A percentile compares a stretch with the other conserved stretches of the same genome.
Evolutionary conservation across 2,888 invertebrate genomes (phyloP).

Genomic region (Horisme vitalbata): DNA sequence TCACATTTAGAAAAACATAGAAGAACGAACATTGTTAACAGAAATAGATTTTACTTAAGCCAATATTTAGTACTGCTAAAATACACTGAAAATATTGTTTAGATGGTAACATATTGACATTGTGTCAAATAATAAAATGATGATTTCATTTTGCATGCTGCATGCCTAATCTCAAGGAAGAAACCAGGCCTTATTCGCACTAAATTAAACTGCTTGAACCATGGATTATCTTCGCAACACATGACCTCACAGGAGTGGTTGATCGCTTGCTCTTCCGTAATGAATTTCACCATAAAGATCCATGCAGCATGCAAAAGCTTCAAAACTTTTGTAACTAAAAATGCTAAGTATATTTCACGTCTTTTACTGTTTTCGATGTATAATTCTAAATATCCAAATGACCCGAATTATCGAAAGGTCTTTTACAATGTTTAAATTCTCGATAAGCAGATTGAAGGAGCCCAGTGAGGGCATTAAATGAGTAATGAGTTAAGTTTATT

Average conservation of each 20-base stretch:
- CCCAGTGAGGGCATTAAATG: too few species aligned
- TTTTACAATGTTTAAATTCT: too few species aligned
- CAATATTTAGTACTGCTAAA: slow-evolving; percentile 43
- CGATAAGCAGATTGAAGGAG: too few species aligned
- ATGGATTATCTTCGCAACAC: slow-evolving; percentile 48
- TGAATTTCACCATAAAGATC: slow-evolving; percentile 47
- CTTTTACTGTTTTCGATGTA: too few species aligned
- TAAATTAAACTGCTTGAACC: slow-evolving; percentile 48
- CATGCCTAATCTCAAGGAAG: slow-evolving; percentile 62
- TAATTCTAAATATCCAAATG: neutral
- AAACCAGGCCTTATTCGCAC: slow-evolving; percentile 55
- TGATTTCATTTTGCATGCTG: slow-evolving; percentile 74
- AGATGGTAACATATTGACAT: slow-evolving; percentile 17
- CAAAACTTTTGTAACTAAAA: slow-evolving; percentile 37
- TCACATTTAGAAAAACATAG: slow-evolving; percentile 9
- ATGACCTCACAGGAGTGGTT: slow-evolving; percentile 35
- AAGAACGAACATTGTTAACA: slow-evolving; percentile 1
- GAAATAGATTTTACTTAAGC: neutral
- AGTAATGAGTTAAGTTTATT: too few species aligned
- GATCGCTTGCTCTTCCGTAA: slow-evolving; percentile 60
- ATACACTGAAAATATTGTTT: slow-evolving; percentile 3
- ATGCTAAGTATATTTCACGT: too few species aligned
- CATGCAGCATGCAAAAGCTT: slow-evolving; percentile 82
- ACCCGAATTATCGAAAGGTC: too few species aligned
- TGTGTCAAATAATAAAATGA: slow-evolving; percentile 22